These are phyloP conservation scores for Hydrotaea cyrtoneurina DNA, from an alignment of 2,888 invertebrate species.

Conservation along the genomic window DNA sequence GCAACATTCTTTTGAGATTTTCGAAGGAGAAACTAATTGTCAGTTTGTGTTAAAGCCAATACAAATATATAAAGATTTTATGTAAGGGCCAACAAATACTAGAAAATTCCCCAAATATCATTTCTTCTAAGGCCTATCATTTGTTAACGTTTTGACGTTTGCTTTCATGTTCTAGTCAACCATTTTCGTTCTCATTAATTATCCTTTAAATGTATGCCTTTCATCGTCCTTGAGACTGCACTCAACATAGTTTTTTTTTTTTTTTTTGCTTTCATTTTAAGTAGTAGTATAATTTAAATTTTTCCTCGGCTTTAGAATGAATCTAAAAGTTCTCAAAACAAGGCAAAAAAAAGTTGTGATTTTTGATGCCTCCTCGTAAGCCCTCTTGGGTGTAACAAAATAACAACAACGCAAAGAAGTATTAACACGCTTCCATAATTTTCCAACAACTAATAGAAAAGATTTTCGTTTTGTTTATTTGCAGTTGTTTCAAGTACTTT, in stretches of 20 bases:
- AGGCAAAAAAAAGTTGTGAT: neutral
- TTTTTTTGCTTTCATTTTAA: neutral
- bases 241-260: neutral
- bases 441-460: conserved; percentile 18
- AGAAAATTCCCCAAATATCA: too few species aligned
- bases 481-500: conserved; percentile 22
- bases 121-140: too few species aligned
- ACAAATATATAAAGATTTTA: too few species aligned
- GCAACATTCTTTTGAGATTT: too few species aligned
- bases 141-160: too few species aligned
- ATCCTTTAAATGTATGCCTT: neutral
- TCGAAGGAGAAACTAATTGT: too few species aligned
- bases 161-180: too few species aligned
- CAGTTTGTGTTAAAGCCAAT: too few species aligned
- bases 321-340: neutral
- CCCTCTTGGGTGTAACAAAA: conserved; percentile 24
- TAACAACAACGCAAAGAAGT: conserved; percentile 8
- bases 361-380: neutral
- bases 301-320: neutral
- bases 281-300: neutral
- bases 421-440: conserved; percentile 30
- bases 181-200: too few species aligned
- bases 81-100: too few species aligned
- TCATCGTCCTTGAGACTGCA: neutral
- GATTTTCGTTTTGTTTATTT: conserved; percentile 2